Evolutionary conservation across 2,797 vertebrate genomes (phyloP).

Genomic region (Acrossocheilus fasciatus): DNA sequence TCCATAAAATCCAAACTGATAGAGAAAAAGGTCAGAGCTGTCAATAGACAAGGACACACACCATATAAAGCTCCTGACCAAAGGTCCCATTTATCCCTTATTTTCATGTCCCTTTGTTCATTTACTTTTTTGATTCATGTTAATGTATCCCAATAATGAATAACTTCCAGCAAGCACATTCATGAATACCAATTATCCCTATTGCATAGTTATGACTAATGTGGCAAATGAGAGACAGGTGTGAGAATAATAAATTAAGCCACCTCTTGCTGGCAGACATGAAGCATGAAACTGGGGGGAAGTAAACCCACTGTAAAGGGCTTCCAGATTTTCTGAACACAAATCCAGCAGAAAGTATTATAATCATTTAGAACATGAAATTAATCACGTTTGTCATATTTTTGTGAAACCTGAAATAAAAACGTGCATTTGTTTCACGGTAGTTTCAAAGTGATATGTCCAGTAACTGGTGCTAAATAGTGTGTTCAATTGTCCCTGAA

Average conservation of each 20-base stretch:
- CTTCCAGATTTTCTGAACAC: slow-evolving; percentile 6
- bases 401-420: not conserved
- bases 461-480: not conserved
- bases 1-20: slow-evolving; percentile 10
- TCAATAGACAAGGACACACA: not conserved
- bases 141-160: slow-evolving; percentile 37
- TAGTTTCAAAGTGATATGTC: not conserved
- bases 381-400: not conserved
- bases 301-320: slow-evolving; percentile 15
- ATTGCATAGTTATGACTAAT: slow-evolving; percentile 34
- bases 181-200: slow-evolving; percentile 31
- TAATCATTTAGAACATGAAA: not conserved
- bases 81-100: slow-evolving; percentile 23
- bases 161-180: slow-evolving; percentile 19
- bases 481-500: not conserved
- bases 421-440: not conserved
- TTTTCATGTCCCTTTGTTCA: slow-evolving; percentile 43
- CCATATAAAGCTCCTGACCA: slow-evolving; percentile 7
- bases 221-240: slow-evolving; percentile 39
- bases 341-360: slow-evolving; percentile 2
- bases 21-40: slow-evolving; percentile 22
- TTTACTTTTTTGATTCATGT: slow-evolving; percentile 39
- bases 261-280: slow-evolving; percentile 18
- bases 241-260: slow-evolving; percentile 36
- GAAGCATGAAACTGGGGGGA: slow-evolving; percentile 5